Evolutionary conservation across 2,888 invertebrate genomes (phyloP).

Genomic region (Odontocolon sp.): DNA sequence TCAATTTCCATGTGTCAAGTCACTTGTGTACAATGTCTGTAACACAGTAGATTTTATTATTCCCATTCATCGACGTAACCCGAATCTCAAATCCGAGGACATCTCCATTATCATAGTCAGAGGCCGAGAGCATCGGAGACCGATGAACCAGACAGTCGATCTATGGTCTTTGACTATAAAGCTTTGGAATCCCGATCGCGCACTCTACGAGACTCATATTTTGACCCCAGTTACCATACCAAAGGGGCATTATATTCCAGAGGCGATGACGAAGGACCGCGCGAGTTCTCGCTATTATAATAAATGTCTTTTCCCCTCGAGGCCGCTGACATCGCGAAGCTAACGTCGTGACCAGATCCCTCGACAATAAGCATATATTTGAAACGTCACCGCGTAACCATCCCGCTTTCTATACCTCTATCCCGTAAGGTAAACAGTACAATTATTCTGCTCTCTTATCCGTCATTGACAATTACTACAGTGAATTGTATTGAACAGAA

Average conservation of each 20-base stretch:
- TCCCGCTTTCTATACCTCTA: background rate
- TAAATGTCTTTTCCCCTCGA: slow-evolving; percentile 65
- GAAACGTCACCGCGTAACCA: slow-evolving; percentile 48
- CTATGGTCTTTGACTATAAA: too few species aligned
- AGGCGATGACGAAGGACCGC: slow-evolving; percentile 39
- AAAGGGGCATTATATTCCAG: slow-evolving; percentile 75
- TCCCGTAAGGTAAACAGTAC: too few species aligned
- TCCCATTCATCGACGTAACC: background rate
- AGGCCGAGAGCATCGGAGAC: too few species aligned
- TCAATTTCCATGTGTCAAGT: background rate
- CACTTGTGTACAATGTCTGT: background rate
- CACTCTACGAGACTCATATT: slow-evolving; percentile 70
- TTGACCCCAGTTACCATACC: slow-evolving; percentile 79
- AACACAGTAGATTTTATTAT: background rate
- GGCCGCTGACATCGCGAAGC: background rate
- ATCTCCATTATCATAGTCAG: too few species aligned
- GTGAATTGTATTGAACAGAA: too few species aligned
- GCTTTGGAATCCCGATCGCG: slow-evolving; percentile 26
- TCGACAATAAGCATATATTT: slow-evolving; percentile 70
- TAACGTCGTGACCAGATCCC: background rate
- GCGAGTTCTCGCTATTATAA: slow-evolving; percentile 72
- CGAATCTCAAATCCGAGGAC: background rate
- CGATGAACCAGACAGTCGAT: too few species aligned
- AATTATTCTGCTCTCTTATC: too few species aligned
- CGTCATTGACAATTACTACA: too few species aligned